Base-by-base conservation (phyloP, 2,888 invertebrate genomes). In the Dasypogon diadema region DNA sequence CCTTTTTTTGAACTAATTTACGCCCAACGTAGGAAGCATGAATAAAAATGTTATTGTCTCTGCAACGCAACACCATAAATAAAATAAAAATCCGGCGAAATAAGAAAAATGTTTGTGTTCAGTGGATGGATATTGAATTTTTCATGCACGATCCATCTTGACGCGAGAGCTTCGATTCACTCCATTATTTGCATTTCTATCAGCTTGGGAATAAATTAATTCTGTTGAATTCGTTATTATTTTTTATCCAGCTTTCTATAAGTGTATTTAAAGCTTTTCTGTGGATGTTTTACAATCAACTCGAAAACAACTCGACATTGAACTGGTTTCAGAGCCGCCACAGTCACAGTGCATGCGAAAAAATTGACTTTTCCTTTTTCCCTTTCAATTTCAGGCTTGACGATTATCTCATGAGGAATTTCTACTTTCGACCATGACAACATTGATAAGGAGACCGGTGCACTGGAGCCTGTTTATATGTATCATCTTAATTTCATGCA, bases 321-420 rank as follows among this genome's bases (percentile, higher is more conserved):
- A 70, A 70, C 70, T 70, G 54, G 34, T 70, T 70, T 54, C 34
- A 48, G 42, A 3, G 30, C 18, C 6, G n/a, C n/a, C n/a, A n/a
- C n/a, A n/a, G n/a, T n/a, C n/a, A n/a, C n/a, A n/a, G n/a, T n/a
- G 42, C 37, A 6, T 48, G 46, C 8, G 48, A 68, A 48, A 26
- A n/a, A 48, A 8, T 26, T n/a, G 26, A 16, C 30, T 51, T 70
- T 34, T 54, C 54, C 12, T 54, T 54, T 70, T n/a, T n/a, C n/a
- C 54, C 70, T 70, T 70, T 70, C 54, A 46, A 14, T 70, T 70
- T 51, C 70, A 70, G 70, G 54, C 54, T 37, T 46, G 30, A 10
- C 51, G 34, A 70, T 70, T 54, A 54, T 70, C 70, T 51, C 51
- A 54, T 54, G 70, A 70, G 54, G 70, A 54, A 54, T 70, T 70